phyloP scores from a whole-genome alignment of 2,888 invertebrate species.

The Fragum fragum region DNA sequence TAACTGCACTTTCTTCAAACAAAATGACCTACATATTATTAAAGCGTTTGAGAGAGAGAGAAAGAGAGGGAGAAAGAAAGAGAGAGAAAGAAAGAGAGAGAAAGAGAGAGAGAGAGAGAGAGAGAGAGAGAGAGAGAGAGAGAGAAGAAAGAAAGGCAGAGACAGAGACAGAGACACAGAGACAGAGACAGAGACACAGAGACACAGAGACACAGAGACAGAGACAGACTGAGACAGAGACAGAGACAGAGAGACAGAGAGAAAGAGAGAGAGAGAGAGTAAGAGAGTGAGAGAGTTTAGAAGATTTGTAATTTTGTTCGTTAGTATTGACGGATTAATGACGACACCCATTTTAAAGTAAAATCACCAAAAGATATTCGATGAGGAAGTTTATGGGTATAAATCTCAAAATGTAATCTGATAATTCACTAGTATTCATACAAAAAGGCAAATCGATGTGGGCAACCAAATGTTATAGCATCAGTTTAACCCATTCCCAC shows the following conservation, averaged over 20 bases:
- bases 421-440: no score
- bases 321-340: no score
- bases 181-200: not conserved
- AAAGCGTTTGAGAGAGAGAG: not conserved
- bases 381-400: no score
- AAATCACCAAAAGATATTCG: no score
- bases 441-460: no score
- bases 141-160: no score
- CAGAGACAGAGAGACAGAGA: no score
- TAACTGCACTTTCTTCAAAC: not conserved
- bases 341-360: no score
- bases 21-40: not conserved
- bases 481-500: no score
- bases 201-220: not conserved
- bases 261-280: not conserved
- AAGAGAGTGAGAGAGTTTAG: not conserved
- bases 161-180: constrained; percentile 6
- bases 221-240: not conserved
- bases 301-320: no score
- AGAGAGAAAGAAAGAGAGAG: constrained; percentile 15
- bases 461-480: no score
- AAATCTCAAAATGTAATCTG: no score
- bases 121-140: constrained; percentile 11
- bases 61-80: not conserved
- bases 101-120: constrained; percentile 8